Evolutionary conservation across 2,113 vertebrate genomes (phyloP), one percentile per base, ranked within the genome.

Genomic region (Beaufortia kweichowensis): DNA sequence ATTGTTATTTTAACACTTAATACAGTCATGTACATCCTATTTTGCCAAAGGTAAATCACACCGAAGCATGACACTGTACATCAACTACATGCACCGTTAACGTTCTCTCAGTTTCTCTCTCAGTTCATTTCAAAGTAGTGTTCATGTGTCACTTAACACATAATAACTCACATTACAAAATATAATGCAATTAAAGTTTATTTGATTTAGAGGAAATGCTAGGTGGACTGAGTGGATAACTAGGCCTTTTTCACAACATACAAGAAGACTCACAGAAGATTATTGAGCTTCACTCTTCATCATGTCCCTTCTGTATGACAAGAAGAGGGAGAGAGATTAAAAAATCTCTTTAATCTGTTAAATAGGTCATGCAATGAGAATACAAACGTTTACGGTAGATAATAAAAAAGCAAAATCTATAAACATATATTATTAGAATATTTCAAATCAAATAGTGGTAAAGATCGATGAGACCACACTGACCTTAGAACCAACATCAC

Each of bases 401-500:
- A 21, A 21, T 53, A 53, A 21, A 53, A 46, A 46, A 17, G 43
- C 4, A 17, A 35, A 35, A 35, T 9, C 15, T 46, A 5, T 14
- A 1, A 0, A 5, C 12, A 46, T 46, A 14, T 46, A 46, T 46
- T 3, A 46, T 46, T 46, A 15, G 15, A 5, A 2, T 50, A 7
- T n/a, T n/a, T 46, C 26, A 3, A 28, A 66, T 66, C 12, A 10
- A 23, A 35, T 2, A 31, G 4, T 23, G 23, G 17, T 21, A 0
- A n/a, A 15, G 6, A n/a, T 50, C 5, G 8, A 21, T 8, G 15
- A 21, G 48, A 53, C 48, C n/a, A n/a, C 41, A 74, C 85, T 78
- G 12, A 89, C 90, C 89, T 91, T 90, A 74, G 87, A 80, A 35
- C 88, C 86, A 8, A 85, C 75, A 57, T 91, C 90, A 7, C 90